Percentiles rank a stretch among this genome's conserved stretches.
Evolutionary conservation across 2,797 vertebrate species (phyloP).

Genomic region (Phataginus tricuspis): DNA sequence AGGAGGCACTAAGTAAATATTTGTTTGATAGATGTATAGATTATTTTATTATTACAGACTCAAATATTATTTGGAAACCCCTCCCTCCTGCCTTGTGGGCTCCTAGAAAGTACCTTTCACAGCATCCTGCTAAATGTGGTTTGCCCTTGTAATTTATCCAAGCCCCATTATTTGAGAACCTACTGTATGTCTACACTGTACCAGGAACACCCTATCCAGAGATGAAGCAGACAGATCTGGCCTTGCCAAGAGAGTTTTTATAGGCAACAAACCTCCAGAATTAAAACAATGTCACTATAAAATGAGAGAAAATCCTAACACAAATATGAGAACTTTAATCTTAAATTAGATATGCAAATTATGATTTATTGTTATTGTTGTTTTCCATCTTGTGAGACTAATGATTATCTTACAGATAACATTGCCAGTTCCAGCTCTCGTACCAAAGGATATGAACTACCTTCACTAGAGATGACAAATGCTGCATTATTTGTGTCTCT

Average conservation of each 20-base stretch:
- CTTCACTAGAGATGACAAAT: background rate
- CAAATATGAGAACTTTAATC: background rate
- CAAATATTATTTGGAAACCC: background rate
- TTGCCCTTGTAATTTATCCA: conserved; percentile 17
- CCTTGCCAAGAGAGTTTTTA: conserved; percentile 20
- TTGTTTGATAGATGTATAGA: conserved; percentile 17
- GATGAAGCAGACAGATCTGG: background rate
- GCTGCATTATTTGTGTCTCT: conserved; percentile 11
- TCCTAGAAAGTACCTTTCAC: background rate
- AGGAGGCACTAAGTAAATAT: conserved; percentile 16
- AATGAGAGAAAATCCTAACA: conserved; percentile 31
- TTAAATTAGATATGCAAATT: conserved; percentile 13
- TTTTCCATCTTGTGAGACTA: conserved; percentile 28
- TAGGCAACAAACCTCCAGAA: background rate
- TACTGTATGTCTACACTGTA: background rate
- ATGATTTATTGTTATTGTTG: background rate
- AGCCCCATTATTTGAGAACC: conserved; percentile 48
- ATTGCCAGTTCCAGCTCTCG: background rate
- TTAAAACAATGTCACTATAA: conserved; percentile 33
- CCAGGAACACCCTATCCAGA: background rate
- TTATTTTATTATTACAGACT: conserved; percentile 34
- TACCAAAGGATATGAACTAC: conserved; percentile 1
- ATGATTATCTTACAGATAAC: conserved; percentile 23
- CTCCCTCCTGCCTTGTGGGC: background rate
- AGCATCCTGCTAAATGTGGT: conserved; percentile 28